These are phyloP conservation scores for Diceros bicornis DNA, from an alignment of 2,797 vertebrate species.

Conservation along the genomic window DNA sequence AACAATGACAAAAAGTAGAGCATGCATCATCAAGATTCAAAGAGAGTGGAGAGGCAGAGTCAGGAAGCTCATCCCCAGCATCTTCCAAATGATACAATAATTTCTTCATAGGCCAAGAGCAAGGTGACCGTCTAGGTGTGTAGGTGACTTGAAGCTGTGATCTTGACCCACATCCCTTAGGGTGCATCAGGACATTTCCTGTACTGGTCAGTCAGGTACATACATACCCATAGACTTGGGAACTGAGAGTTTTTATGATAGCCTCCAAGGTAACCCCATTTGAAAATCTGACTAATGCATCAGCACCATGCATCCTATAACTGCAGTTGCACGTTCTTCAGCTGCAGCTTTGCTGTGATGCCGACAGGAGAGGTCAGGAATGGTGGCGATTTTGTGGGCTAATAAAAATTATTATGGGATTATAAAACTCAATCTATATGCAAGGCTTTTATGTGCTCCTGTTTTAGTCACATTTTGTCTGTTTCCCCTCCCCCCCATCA, in stretches of 20 bases:
- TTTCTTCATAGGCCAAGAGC: not conserved
- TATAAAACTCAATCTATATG: slow-evolving; percentile 54
- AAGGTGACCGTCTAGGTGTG: not conserved
- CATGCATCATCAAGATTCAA: not conserved
- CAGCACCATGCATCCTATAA: rapidly evolving
- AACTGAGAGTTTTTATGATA: not conserved
- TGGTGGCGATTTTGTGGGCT: slow-evolving; percentile 27
- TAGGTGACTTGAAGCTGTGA: not conserved
- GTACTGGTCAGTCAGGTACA: not conserved
- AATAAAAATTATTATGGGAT: slow-evolving; percentile 27
- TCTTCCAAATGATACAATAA: not conserved
- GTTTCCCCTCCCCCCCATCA: not conserved
- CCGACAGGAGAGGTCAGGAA: not conserved
- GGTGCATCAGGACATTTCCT: not conserved
- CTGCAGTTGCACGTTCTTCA: not conserved
- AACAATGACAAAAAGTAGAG: not conserved
- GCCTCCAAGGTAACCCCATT: not conserved
- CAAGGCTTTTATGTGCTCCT: slow-evolving; percentile 34
- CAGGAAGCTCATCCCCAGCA: not conserved
- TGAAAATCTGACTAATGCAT: not conserved
- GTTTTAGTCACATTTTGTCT: not conserved
- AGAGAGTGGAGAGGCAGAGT: not conserved
- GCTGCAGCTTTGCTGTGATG: not conserved
- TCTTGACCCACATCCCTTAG: not conserved
- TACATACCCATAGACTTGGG: not conserved